phyloP scores from a whole-genome alignment of 2,888 invertebrate genomes.

The Dioctria linearis region DNA sequence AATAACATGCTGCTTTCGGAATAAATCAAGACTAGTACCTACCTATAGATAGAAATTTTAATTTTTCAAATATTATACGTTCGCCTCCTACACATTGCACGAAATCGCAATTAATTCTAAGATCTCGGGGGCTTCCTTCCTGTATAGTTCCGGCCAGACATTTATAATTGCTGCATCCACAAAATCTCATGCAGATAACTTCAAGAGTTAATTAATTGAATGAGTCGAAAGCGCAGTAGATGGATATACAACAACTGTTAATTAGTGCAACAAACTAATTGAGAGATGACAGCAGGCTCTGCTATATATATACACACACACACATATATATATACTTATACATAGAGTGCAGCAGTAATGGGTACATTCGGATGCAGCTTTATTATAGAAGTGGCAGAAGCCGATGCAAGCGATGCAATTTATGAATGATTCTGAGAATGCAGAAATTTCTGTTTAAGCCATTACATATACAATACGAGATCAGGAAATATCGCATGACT shows the following conservation, averaged over 20 bases:
- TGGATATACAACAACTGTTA: slow-evolving; percentile 22
- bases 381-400: not conserved
- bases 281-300: slow-evolving; percentile 41
- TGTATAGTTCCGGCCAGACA: slow-evolving; percentile 47
- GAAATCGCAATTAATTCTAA: slow-evolving; percentile 5
- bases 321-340: too few species aligned
- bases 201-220: slow-evolving; percentile 35
- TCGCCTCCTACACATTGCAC: slow-evolving; percentile 2
- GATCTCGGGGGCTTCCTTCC: slow-evolving; percentile 33
- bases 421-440: slow-evolving; percentile 37
- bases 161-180: slow-evolving; percentile 42
- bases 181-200: slow-evolving; percentile 46
- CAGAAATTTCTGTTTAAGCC: slow-evolving; percentile 27
- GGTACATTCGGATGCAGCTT: slow-evolving; percentile 1
- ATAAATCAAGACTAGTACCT: too few species aligned
- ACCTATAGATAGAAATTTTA: too few species aligned
- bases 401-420: not conserved
- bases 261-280: slow-evolving; percentile 45
- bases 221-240: slow-evolving; percentile 27
- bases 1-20: too few species aligned
- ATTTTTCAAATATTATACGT: too few species aligned
- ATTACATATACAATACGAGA: not conserved
- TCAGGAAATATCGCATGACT: slow-evolving; percentile 24
- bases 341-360: not conserved
- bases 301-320: not conserved